Conservation (phyloP, 2,113 vertebrate genomes). For the Piaya cayana region DNA sequence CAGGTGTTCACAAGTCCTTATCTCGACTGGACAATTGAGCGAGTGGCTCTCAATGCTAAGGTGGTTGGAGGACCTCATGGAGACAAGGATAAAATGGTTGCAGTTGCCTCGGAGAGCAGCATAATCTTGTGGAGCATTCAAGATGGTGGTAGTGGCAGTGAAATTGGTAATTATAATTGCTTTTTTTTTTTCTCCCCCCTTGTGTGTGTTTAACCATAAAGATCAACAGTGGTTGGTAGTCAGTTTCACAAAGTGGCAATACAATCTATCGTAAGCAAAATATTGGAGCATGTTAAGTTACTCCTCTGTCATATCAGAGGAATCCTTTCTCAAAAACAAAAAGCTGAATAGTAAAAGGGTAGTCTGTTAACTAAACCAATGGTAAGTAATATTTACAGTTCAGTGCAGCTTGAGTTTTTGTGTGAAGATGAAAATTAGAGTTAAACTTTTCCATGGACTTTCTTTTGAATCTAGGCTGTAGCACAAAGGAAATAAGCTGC, state of each 20-base stretch:
- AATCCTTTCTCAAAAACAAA: background rate
- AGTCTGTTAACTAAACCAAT: background rate
- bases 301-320: background rate
- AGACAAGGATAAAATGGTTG: slow-evolving; percentile 99
- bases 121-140: slow-evolving; percentile 98
- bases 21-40: slow-evolving; percentile 92
- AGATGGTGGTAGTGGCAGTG: slow-evolving; percentile 92
- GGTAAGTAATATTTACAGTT: background rate
- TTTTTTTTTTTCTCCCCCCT: background rate
- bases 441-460: background rate
- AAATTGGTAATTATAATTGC: slow-evolving; percentile 82
- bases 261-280: background rate
- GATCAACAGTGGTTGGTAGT: background rate
- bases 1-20: slow-evolving; percentile 96
- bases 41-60: slow-evolving; percentile 96
- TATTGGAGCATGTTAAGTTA: background rate
- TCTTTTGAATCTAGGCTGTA: background rate
- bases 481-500: background rate
- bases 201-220: background rate
- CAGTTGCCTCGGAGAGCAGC: slow-evolving; percentile 90
- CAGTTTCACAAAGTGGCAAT: background rate
- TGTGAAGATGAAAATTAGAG: background rate
- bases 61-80: slow-evolving; percentile 96
- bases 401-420: background rate
- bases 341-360: background rate